phyloP scores from a whole-genome alignment of 2,797 vertebrate species.

The Notamacropus eugenii region DNA sequence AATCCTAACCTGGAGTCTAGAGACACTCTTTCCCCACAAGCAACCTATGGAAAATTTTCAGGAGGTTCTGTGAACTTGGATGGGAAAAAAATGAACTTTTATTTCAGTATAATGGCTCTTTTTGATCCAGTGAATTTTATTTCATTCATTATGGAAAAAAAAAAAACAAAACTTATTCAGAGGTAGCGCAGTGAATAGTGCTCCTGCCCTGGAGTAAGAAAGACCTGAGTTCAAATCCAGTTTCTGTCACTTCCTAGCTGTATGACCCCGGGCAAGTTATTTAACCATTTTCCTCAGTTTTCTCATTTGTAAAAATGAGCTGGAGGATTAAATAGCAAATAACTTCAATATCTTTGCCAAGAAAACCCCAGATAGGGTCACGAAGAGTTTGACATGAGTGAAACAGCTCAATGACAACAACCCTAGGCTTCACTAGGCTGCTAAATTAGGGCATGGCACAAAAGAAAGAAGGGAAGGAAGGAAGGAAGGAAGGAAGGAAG shows the following conservation, averaged over 20 bases:
- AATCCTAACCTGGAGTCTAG: neutral
- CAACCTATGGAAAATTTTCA: neutral
- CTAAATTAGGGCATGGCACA: neutral
- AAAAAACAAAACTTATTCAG: neutral
- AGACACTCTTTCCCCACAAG: neutral
- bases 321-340: neutral
- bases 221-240: neutral
- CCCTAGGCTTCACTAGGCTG: neutral
- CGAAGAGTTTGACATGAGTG: neutral
- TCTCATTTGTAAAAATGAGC: neutral
- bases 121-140: neutral
- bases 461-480: neutral
- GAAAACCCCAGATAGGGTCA: neutral
- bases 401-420: neutral
- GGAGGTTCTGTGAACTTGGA: neutral
- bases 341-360: neutral
- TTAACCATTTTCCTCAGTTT: neutral
- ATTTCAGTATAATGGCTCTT: neutral
- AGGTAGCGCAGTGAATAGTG: neutral
- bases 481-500: too few relatives aligned
- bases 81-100: neutral
- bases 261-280: too few relatives aligned
- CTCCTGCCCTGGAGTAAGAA: neutral
- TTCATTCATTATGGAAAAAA: neutral
- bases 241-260: neutral